These are phyloP conservation scores for Carpatolechia fugitivella DNA, from an alignment of 2,888 invertebrate species.

Conservation along the genomic window DNA sequence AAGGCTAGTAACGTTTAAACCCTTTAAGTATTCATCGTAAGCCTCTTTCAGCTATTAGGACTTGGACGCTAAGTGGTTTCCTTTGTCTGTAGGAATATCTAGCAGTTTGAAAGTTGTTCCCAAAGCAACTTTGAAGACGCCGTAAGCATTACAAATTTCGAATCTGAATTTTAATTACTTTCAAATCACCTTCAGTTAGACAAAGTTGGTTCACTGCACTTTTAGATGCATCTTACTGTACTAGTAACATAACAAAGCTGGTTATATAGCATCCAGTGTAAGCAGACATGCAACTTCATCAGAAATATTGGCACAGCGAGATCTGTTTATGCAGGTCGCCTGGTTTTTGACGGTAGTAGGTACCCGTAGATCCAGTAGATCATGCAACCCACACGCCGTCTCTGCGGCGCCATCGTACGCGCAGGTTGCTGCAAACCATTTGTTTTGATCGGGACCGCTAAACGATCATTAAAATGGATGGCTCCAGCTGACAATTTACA, in stretches of 20 bases:
- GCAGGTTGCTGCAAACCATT: slow-evolving; percentile 24
- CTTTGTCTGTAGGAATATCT: neutral
- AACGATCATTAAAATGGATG: slow-evolving; percentile 29
- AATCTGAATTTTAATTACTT: too few species aligned
- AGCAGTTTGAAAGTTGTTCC: neutral
- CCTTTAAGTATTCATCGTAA: slow-evolving; percentile 6
- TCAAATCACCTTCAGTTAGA: too few species aligned
- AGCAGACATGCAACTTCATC: too few species aligned
- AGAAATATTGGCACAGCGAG: neutral
- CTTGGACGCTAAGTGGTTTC: neutral
- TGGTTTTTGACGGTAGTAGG: too few species aligned
- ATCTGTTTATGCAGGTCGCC: neutral
- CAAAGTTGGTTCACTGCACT: neutral
- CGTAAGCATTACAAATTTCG: too few species aligned
- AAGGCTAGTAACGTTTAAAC: neutral
- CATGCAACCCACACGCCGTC: slow-evolving; percentile 12
- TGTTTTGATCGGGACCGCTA: slow-evolving; percentile 31
- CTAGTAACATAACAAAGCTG: too few species aligned
- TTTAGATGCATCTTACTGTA: neutral
- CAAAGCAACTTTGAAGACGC: neutral
- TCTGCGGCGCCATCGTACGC: slow-evolving; percentile 28
- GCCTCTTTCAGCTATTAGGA: neutral
- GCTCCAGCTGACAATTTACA: slow-evolving; percentile 12
- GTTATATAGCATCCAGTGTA: too few species aligned
- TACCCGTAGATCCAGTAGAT: neutral